Evolutionary conservation across 1,140 invertebrate species (phyloP).

Genomic region (Pectinophora gossypiella): DNA sequence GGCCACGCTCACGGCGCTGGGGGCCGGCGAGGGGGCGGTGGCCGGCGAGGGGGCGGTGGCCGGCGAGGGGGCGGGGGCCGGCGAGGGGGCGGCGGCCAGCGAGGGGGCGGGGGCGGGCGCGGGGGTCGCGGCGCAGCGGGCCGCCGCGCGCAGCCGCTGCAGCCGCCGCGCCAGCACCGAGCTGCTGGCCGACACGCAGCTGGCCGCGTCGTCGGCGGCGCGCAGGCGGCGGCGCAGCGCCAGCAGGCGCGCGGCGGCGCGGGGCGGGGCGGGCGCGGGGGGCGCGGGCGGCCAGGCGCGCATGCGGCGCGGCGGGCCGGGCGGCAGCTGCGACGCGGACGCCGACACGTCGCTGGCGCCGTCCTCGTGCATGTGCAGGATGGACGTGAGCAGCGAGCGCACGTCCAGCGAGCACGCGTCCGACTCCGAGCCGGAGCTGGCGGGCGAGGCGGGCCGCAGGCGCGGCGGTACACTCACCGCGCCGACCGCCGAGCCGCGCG

Average conservation of each 20-base stretch:
- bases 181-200: constrained; percentile 31
- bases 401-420: too few relatives aligned
- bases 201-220: constrained; percentile 10
- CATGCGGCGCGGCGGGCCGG: background rate
- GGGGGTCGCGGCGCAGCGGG: too few relatives aligned
- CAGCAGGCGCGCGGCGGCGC: too few relatives aligned
- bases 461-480: too few relatives aligned
- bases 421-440: constrained; percentile 3
- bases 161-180: constrained; percentile 19
- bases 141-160: constrained; percentile 1
- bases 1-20: background rate
- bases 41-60: background rate
- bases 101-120: background rate
- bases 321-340: background rate
- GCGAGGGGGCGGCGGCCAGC: too few relatives aligned
- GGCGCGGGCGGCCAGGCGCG: background rate
- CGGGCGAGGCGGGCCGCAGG: too few relatives aligned
- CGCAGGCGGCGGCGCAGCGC: too few relatives aligned
- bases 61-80: too few relatives aligned
- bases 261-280: too few relatives aligned
- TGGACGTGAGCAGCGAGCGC: constrained; percentile 11
- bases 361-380: constrained; percentile 7
- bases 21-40: background rate
- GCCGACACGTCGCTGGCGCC: constrained; percentile 4
- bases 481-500: background rate